These are phyloP conservation scores for Falco cherrug DNA, from an alignment of 2,797 vertebrate species.

Conservation along the genomic window DNA sequence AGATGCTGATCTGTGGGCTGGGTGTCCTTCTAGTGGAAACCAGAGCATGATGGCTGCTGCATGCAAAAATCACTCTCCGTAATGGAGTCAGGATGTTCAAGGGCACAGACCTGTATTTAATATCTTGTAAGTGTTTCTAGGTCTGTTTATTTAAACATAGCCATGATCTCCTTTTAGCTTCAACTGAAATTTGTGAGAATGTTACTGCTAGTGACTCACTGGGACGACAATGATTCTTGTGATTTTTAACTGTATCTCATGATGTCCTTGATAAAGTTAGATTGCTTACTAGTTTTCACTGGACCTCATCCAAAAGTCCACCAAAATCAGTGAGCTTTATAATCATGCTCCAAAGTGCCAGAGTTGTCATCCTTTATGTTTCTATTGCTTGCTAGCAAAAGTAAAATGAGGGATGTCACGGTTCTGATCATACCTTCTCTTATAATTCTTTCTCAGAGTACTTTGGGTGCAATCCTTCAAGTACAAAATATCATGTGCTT, in stretches of 20 bases:
- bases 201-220: neutral
- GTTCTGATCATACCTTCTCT: neutral
- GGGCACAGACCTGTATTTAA: neutral
- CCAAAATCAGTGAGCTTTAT: neutral
- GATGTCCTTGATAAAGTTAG: constrained; percentile 30
- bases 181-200: neutral
- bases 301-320: neutral
- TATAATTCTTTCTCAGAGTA: neutral
- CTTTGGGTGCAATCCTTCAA: neutral
- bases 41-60: neutral
- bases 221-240: neutral
- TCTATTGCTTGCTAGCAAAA: neutral
- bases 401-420: neutral
- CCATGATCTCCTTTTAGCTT: neutral
- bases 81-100: neutral
- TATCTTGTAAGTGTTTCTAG: neutral
- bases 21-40: neutral
- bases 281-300: neutral
- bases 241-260: neutral
- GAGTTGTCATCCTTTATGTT: neutral
- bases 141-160: neutral
- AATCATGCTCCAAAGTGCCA: neutral
- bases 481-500: neutral
- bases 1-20: neutral
- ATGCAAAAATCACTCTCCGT: neutral